Base-by-base conservation (phyloP, 2,797 vertebrate genomes). In the Micrastur ruficollis region DNA sequence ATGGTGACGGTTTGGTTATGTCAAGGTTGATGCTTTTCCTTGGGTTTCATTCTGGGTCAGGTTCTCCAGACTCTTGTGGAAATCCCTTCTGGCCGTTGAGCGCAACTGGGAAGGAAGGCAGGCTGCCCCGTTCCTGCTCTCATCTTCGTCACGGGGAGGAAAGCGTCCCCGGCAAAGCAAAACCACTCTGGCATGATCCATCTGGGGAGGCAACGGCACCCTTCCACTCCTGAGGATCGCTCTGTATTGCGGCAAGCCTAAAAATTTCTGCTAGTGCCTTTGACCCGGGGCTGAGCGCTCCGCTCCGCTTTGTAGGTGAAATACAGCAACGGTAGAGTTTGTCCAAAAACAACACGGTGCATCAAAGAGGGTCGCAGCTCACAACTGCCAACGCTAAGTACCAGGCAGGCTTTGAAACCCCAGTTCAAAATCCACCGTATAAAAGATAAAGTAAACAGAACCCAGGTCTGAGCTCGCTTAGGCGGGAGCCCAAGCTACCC, bases 1-100 rank as follows among this genome's bases (percentile, higher is more conserved):
- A n/a, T 0, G 1, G 72, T 0, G 1, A 26, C 15, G 0, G 0
- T 4, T 34, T 3, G 71, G 66, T 17, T 13, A 1, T 0, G 29
- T 8, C 14, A 2, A 2, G 42, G 20, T 49, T 0, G 34, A 21
- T 3, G 50, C 0, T 50, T 44, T 81, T 19, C 32, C 34, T 42
- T 5, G 38, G 50, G 38, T 71, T 88, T 80, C 0, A 0, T 40
- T 89, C 11, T 17, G 65, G 78, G 78, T 52, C 7, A 20, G 38
- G 50, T 1, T 46, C 40, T 65, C 16, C 3, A 3, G 80, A 6
- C 11, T 22, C 7, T 6, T 1, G 11, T 23, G 40, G 47, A 32
- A 72, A 68, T 75, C 11, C 16, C 27, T n/a, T 8, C 63, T 20
- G 86, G 74, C 4, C 3, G 6, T 1, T 7, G 70, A 13, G 83